Evolutionary conservation across 2,797 vertebrate species (phyloP).

Genomic region (Epinephelus awoara): DNA sequence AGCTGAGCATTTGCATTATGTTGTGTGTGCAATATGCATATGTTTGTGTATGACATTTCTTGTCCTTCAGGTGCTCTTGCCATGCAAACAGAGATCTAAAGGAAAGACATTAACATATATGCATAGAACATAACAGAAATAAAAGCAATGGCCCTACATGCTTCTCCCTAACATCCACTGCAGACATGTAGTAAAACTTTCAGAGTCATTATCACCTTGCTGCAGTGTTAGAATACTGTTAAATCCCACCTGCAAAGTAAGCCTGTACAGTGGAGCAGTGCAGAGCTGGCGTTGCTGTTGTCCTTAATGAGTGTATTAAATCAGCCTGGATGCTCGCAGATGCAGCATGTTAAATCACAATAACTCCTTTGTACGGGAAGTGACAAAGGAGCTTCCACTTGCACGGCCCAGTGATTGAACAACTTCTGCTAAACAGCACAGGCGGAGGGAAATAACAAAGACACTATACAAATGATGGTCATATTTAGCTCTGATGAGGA

Average conservation of each 20-base stretch:
- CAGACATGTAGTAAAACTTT: constrained; percentile 34
- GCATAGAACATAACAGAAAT: not conserved
- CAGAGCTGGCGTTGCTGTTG: constrained; percentile 42
- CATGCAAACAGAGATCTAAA: constrained; percentile 25
- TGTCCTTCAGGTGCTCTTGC: constrained; percentile 48
- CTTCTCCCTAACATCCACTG: not conserved
- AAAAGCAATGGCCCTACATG: not conserved
- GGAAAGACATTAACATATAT: not conserved
- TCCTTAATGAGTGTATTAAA: constrained; percentile 74
- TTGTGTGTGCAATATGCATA: constrained; percentile 11
- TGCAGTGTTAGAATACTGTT: constrained; percentile 50
- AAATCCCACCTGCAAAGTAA: constrained; percentile 43
- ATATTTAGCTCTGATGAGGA: constrained; percentile 31
- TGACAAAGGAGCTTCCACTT: constrained; percentile 52
- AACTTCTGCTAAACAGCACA: constrained; percentile 39
- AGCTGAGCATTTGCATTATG: constrained; percentile 42
- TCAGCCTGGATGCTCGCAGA: constrained; percentile 62
- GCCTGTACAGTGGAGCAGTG: constrained; percentile 34
- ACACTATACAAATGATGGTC: constrained; percentile 6
- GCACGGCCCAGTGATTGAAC: constrained; percentile 46
- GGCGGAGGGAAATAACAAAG: constrained; percentile 20
- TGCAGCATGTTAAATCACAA: constrained; percentile 65
- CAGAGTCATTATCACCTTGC: constrained; percentile 49
- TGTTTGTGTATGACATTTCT: not conserved
- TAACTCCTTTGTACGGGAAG: constrained; percentile 63